Evolutionary conservation across 2,797 vertebrate genomes (phyloP), one percentile per base, ranked within the genome.

Genomic region (Anguilla anguilla): DNA sequence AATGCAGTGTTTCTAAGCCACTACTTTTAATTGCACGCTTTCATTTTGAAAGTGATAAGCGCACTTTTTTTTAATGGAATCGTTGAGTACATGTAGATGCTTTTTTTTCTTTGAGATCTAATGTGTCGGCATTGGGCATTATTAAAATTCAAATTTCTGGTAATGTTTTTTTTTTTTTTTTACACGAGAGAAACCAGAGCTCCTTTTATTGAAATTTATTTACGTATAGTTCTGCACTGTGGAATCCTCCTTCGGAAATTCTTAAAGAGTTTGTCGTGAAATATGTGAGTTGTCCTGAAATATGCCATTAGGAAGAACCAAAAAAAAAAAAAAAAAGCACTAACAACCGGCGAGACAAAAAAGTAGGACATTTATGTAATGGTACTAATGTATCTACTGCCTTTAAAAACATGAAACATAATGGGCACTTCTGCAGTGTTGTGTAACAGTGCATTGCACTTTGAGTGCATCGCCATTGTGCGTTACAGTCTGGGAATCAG

Each of bases 11-110:
- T 91, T 91, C 90, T 69, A 0, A 89, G 69, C 11, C 11, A 25
- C 88, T 90, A 88, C 85, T 90, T 92, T 93, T 94, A 94, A 94
- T 94, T 90, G 90, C 84, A 87, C 86, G 88, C 79, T 94, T 92
- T 90, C 87, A 92, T 92, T 92, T 90, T 1, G 87, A 88, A 83
- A 89, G 85, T 85, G 85, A 92, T 57, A 89, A 88, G 89, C 6
- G 83, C 81, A 88, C 57, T 59, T 89, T 90, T 91, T 90, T 90
- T 91, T 90, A 90, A 91, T 93, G 67, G 90, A 87, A 94, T 93
- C 93, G 92, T 93, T 94, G 90, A 86, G 91, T 91, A 91, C 77
- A 91, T 90, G 87, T 90, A 89, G 92, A 91, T 91, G 35, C 86
- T 89, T 90, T 93, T 90, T 89, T 79, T 90, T 90, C 46, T 88